Base-by-base conservation (phyloP, 2,113 vertebrate genomes). In the Falcunculus frontatus region DNA sequence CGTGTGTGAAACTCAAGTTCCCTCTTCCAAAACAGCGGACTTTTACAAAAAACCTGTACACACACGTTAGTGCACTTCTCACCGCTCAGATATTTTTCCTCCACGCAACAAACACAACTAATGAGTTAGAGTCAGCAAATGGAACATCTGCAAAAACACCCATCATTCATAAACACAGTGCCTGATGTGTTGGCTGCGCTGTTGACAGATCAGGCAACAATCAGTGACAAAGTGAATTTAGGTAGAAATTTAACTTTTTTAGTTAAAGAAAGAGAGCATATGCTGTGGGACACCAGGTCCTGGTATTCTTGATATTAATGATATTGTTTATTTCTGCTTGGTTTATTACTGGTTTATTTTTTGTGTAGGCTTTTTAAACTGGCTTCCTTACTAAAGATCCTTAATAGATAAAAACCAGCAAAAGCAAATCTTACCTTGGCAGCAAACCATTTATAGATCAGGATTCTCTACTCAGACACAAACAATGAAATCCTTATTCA, bases 161-260 rank as follows among this genome's bases (percentile, higher is more conserved):
- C 3, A 1, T 18, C 3, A 2, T 16, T 77, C 74, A 49, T 16
- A 37, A 53, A 77, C 63, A 56, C n/a, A 10, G 55, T 0, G 0
- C 18, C 39, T 41, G 26, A 46, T 37, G 42, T 2, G 4, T 2
- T 73, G 25, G 84, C 19, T 78, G 69, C 0, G 7, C 32, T 5
- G 0, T 4, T 62, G 49, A 27, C 44, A 22, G 60, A 70, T 22
- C 29, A 79, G 41, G 19, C 47, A 70, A 42, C 0, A 0, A 52
- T 13, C 41, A 32, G 10, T 4, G 29, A 73, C 27, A 49, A 57
- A 65, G 42, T 11, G 16, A 32, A 70, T 78, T 84, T 2, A 23
- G 11, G 55, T 7, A 72, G 23, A 69, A 52, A 37, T 80, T 63
- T 42, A 60, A 78, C 18, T 91, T 59, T 44, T 89, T 70, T 60